These are phyloP conservation scores for Polypterus senegalus DNA, from an alignment of 2,113 vertebrate species.

Conservation along the genomic window DNA sequence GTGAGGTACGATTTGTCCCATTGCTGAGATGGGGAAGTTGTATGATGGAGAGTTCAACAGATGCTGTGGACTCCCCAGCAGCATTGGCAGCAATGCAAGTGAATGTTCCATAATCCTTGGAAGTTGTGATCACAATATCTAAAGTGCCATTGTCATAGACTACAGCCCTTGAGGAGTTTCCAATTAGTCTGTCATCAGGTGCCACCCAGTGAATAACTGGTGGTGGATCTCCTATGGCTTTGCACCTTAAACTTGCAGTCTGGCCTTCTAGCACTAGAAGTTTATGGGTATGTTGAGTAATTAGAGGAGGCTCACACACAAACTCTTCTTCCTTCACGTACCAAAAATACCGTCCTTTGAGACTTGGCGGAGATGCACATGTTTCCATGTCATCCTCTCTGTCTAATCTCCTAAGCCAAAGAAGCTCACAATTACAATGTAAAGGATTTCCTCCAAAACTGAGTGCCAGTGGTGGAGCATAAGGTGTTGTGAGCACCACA, in stretches of 20 bases:
- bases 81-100: slow-evolving; percentile 94
- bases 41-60: slow-evolving; percentile 81
- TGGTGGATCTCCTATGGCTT: slow-evolving; percentile 85
- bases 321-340: slow-evolving; percentile 86
- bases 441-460: slow-evolving; percentile 90
- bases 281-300: slow-evolving; percentile 90
- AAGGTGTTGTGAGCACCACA: slow-evolving; percentile 57
- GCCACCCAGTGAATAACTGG: slow-evolving; percentile 91
- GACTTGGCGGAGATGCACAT: slow-evolving; percentile 75
- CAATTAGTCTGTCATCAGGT: slow-evolving; percentile 78
- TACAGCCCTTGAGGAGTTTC: slow-evolving; percentile 75
- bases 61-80: slow-evolving; percentile 84
- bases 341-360: slow-evolving; percentile 95
- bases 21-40: slow-evolving; percentile 90
- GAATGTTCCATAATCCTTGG: slow-evolving; percentile 88
- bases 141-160: slow-evolving; percentile 89
- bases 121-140: slow-evolving; percentile 81
- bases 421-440: slow-evolving; percentile 90
- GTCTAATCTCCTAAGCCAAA: slow-evolving; percentile 81
- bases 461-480: slow-evolving; percentile 67
- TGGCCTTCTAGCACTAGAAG: slow-evolving; percentile 90
- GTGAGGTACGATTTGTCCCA: slow-evolving; percentile 60
- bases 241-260: slow-evolving; percentile 82
- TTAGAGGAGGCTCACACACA: slow-evolving; percentile 84
- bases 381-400: slow-evolving; percentile 92